These are phyloP conservation scores for Caenorhabditis briggsae DNA, from an alignment of 1,140 invertebrate genomes.

Conservation along the genomic window DNA sequence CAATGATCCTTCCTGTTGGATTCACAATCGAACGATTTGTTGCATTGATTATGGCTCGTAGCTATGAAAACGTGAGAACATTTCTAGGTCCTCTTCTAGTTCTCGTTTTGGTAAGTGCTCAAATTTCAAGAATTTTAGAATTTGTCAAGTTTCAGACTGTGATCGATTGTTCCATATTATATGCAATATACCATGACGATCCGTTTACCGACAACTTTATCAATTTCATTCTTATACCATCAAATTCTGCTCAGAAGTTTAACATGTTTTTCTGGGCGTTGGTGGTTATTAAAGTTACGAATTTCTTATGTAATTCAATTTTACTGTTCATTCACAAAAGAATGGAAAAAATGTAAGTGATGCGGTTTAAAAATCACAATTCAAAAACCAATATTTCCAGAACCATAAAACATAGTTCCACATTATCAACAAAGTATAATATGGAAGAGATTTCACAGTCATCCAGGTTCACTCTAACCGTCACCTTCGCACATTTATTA, in stretches of 20 bases:
- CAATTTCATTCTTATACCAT: neutral
- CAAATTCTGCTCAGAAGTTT: neutral
- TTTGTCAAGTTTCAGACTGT: neutral
- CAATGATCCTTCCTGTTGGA: neutral
- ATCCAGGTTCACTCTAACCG: neutral
- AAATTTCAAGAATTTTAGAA: neutral
- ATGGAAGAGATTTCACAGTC: slow-evolving; percentile 29
- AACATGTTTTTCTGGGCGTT: slow-evolving; percentile 3
- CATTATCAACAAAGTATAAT: neutral
- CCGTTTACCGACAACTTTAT: neutral
- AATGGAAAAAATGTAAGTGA: neutral
- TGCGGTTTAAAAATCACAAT: neutral
- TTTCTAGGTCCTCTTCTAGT: neutral
- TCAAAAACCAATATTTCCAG: neutral
- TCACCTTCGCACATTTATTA: slow-evolving; percentile 27
- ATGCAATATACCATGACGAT: neutral
- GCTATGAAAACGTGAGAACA: neutral
- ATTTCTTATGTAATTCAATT: slow-evolving; percentile 14
- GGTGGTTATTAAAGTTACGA: neutral
- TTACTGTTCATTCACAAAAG: neutral
- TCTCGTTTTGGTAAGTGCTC: neutral
- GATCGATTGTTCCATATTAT: neutral
- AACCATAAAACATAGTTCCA: neutral
- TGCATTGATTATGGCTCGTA: slow-evolving; percentile 13
- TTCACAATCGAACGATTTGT: slow-evolving; percentile 36